phyloP scores from a whole-genome alignment of 2,113 vertebrate genomes.

The Heterochromis multidens region DNA sequence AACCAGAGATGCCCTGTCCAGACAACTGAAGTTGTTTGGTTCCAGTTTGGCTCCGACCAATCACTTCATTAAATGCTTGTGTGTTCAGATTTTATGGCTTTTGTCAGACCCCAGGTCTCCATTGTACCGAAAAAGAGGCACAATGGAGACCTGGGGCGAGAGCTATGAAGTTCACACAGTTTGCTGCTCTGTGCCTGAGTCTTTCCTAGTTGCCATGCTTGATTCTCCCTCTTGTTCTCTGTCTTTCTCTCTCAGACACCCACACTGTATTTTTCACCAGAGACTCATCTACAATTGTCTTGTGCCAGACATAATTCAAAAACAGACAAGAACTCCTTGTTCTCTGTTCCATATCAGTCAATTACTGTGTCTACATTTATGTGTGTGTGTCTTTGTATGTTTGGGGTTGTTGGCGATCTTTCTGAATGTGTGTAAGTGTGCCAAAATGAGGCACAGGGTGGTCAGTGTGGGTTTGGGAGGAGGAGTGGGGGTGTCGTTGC shows the following conservation, averaged over 20 bases:
- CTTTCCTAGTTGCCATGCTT: constrained; percentile 55
- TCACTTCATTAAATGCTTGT: constrained; percentile 32
- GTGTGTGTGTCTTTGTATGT: constrained; percentile 5
- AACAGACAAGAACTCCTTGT: constrained; percentile 69
- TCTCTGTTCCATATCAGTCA: constrained; percentile 63
- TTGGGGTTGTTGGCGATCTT: constrained; percentile 12
- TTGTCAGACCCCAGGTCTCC: constrained; percentile 7
- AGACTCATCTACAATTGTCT: constrained; percentile 50
- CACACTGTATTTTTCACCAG: constrained; percentile 30
- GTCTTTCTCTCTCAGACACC: constrained; percentile 37
- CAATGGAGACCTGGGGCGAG: constrained; percentile 21
- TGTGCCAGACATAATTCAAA: constrained; percentile 62
- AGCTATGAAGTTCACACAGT: constrained; percentile 58
- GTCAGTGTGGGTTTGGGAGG: constrained; percentile 35
- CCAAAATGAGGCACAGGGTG: constrained; percentile 27
- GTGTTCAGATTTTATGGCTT: constrained; percentile 48
- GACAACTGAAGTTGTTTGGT: constrained; percentile 38
- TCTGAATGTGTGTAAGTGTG: constrained; percentile 45
- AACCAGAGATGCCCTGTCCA: constrained; percentile 32
- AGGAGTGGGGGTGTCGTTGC: constrained; percentile 23
- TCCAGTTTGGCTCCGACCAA: constrained; percentile 35
- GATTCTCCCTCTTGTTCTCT: constrained; percentile 29
- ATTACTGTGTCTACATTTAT: constrained; percentile 55
- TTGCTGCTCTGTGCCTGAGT: constrained; percentile 35
- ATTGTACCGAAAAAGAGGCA: constrained; percentile 13